Conservation (phyloP, 1,140 invertebrate species). For the Cyrtorhinus lividipennis region DNA sequence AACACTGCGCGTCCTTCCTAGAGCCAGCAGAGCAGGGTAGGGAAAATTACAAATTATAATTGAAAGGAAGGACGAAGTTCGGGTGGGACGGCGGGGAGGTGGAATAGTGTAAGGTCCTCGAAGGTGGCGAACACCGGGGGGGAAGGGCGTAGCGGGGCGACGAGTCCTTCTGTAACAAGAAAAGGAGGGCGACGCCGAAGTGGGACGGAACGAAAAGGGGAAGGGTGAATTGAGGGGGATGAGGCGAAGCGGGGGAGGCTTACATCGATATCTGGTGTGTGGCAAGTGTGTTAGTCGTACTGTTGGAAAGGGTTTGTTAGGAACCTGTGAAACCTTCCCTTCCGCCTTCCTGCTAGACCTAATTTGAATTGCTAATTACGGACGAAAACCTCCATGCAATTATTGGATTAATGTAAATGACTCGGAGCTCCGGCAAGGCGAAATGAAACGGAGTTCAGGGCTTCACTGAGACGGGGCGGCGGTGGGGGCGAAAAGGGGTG, state of each 20-base stretch:
- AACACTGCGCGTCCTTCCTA: neutral
- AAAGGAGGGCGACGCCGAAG: neutral
- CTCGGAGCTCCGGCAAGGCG: conserved; percentile 39
- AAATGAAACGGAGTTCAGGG: conserved; percentile 28
- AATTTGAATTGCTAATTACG: conserved; percentile 81
- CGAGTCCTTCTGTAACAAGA: neutral
- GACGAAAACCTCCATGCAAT: conserved; percentile 70
- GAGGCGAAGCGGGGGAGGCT: conserved; percentile 21
- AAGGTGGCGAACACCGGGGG: conserved; percentile 1
- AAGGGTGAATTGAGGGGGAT: conserved; percentile 13
- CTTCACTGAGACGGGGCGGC: conserved; percentile 26
- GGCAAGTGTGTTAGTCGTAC: conserved; percentile 20
- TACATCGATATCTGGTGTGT: conserved; percentile 18
- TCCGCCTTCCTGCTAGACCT: conserved; percentile 32
- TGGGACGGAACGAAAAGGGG: conserved; percentile 16
- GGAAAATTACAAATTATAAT: conserved; percentile 23
- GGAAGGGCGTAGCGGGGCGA: neutral
- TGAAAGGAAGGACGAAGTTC: conserved; percentile 19
- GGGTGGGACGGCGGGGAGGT: conserved; percentile 13
- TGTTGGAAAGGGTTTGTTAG: conserved; percentile 13
- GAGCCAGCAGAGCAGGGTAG: conserved; percentile 13
- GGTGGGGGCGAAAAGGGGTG: conserved; percentile 26
- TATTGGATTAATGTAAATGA: conserved; percentile 90
- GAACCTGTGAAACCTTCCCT: conserved; percentile 7
- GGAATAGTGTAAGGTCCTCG: conserved; percentile 17